Percentiles rank a stretch among this genome's conserved stretches.
Evolutionary conservation across 2,113 vertebrate species (phyloP).

Genomic region (Rhinopomastus cyanomelas): DNA sequence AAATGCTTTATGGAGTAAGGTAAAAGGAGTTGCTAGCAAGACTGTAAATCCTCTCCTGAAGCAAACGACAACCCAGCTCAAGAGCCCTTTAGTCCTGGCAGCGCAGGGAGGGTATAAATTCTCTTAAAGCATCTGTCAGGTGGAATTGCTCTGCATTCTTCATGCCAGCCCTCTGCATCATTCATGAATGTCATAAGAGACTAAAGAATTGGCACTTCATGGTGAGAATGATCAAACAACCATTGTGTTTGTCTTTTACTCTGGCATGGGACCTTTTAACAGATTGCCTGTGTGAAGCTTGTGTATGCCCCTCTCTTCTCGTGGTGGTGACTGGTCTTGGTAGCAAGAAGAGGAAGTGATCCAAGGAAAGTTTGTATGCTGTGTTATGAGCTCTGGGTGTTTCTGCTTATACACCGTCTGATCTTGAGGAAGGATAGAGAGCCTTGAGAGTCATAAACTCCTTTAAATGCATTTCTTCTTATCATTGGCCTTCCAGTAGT

Average conservation of each 20-base stretch:
- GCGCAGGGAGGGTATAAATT: constrained; percentile 70
- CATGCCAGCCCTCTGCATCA: constrained; percentile 73
- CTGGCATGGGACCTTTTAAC: constrained; percentile 40
- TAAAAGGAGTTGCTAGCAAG: constrained; percentile 70
- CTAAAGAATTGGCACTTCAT: constrained; percentile 76
- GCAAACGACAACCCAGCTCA: constrained; percentile 74
- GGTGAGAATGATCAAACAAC: constrained; percentile 74
- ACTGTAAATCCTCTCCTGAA: constrained; percentile 75
- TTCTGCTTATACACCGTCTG: not conserved
- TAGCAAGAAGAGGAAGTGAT: not conserved
- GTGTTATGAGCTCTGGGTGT: not conserved
- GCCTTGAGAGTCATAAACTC: not conserved
- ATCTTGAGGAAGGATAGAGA: not conserved
- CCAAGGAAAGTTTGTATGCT: not conserved
- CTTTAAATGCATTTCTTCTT: not conserved
- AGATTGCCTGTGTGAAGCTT: not conserved
- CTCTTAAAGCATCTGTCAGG: constrained; percentile 69
- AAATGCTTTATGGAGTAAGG: constrained; percentile 67
- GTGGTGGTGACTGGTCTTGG: not conserved
- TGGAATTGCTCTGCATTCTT: constrained; percentile 74
- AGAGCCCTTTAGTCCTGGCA: constrained; percentile 72
- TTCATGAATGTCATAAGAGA: constrained; percentile 78
- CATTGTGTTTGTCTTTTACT: constrained; percentile 65
- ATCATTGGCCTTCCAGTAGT: not conserved
- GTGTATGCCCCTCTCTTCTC: not conserved